Evolutionary conservation across 2,888 invertebrate species (phyloP).

Genomic region (Heteromyza rotundicornis): DNA sequence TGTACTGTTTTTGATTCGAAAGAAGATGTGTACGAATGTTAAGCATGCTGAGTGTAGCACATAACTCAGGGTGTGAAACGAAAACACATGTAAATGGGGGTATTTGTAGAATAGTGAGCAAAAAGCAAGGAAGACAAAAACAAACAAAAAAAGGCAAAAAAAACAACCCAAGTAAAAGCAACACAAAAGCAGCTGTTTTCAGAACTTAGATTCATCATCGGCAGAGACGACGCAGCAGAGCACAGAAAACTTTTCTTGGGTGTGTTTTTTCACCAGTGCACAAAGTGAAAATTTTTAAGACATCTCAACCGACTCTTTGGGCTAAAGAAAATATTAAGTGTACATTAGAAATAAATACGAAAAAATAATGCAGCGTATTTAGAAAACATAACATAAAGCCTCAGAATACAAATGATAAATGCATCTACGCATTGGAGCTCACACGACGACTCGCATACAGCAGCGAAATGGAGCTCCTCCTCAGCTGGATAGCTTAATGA

Average conservation of each 20-base stretch:
- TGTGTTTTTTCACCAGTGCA: conserved; percentile 25
- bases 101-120: no score
- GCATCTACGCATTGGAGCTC: conserved; percentile 30
- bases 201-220: conserved; percentile 3
- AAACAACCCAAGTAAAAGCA: background rate
- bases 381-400: background rate
- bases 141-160: background rate
- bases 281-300: background rate
- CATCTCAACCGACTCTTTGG: background rate
- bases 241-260: conserved; percentile 27
- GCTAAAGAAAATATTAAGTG: conserved; percentile 1
- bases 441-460: conserved; percentile 24
- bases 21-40: no score
- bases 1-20: no score
- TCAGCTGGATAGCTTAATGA: conserved; percentile 6
- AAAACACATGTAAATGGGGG: no score
- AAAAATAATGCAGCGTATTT: conserved; percentile 11
- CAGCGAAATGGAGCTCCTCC: background rate
- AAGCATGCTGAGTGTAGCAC: no score
- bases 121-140: background rate
- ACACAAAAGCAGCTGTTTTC: conserved; percentile 12
- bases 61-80: no score
- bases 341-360: no score
- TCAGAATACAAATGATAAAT: conserved; percentile 22
- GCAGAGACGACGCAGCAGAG: conserved; percentile 9